Evolutionary conservation across 1,140 invertebrate genomes (phyloP), one percentile per base, ranked within the genome.

Genomic region (Parapsyche elsis): DNA sequence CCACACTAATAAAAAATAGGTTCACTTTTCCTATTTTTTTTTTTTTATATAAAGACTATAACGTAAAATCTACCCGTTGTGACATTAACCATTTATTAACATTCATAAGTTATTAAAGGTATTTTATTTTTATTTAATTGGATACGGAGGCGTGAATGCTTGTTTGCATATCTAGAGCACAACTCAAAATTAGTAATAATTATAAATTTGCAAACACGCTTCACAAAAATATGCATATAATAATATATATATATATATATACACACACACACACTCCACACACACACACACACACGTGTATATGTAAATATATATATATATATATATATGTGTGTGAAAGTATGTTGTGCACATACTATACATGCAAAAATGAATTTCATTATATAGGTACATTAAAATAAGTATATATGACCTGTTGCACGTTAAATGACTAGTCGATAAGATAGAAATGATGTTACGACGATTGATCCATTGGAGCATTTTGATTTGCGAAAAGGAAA

Each of bases 41-140:
- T 14, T 53, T 5, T 5, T 53, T 1, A 53, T 38, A 38, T 67
- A 67, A 12, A 26, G 12, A 81, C 75, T 83, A 83, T 79, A 83
- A 83, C 61, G 81, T 81, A 79, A 83, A 81, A 80, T 76, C 76
- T 79, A 83, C 78, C 82, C 82, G 82, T 83, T 83, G 82, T 83
- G 82, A 83, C 82, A 81, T 83, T 80, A 81, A 81, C 30, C 78
- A 70, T 80, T 83, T 81, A 70, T 53, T 53, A 80, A 71, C 59
- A 80, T 82, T 81, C 77, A 71, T 79, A 75, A 26, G 64, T 67
- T 53, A 5, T 12, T 5, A 16, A 10, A 53, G 10, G 49, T 14
- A 81, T 44, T 81, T 53, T 53, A 12, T 53, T 53, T 53, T 5
- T 53, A 5, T 53, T 53, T 53, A 5, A 53, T 16, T 14, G 49